Evolutionary conservation across 2,113 vertebrate species (phyloP).

Genomic region (Girardinichthys multiradiatus): DNA sequence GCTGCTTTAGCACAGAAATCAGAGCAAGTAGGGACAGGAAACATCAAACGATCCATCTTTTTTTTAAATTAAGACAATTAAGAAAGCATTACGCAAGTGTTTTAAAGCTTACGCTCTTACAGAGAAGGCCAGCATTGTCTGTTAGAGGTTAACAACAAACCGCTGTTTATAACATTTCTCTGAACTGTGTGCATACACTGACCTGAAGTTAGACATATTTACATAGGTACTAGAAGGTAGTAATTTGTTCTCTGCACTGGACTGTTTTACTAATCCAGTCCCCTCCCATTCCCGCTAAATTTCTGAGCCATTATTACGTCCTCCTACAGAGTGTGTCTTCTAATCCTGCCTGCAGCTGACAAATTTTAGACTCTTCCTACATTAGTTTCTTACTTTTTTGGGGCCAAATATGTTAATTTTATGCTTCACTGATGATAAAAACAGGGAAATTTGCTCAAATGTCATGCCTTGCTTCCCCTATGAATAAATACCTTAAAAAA

Average conservation of each 20-base stretch:
- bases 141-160: neutral
- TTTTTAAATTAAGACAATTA: neutral
- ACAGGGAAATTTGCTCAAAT: too few relatives aligned
- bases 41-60: neutral
- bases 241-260: neutral
- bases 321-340: neutral
- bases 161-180: neutral
- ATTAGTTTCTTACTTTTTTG: too few relatives aligned
- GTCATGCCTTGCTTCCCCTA: too few relatives aligned
- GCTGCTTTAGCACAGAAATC: conserved; percentile 5
- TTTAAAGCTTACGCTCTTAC: neutral
- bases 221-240: neutral
- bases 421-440: too few relatives aligned
- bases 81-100: neutral
- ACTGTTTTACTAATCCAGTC: neutral
- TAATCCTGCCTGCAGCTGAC: neutral
- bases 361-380: too few relatives aligned
- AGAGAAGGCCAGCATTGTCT: neutral
- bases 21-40: conserved; percentile 1
- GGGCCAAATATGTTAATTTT: too few relatives aligned
- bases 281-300: neutral
- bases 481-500: too few relatives aligned
- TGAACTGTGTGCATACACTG: neutral
- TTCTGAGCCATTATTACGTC: neutral
- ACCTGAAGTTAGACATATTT: neutral